Conservation (phyloP, 2,888 invertebrate genomes). For the Perizoma flavofasciatum region DNA sequence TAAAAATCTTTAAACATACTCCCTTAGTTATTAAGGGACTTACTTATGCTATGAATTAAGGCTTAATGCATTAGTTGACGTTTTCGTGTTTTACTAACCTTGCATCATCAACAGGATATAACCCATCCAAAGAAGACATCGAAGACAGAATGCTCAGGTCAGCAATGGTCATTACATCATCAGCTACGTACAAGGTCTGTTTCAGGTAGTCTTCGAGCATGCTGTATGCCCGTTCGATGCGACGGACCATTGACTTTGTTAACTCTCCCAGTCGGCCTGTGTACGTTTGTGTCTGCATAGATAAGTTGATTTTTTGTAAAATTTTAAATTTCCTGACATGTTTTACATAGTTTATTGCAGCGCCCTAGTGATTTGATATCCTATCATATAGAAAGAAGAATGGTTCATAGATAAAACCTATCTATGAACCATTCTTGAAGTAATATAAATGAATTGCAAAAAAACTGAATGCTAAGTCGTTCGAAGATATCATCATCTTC, state of each 20-base stretch:
- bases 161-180: constrained; percentile 62
- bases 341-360: too few relatives aligned
- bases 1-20: too few relatives aligned
- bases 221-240: constrained; percentile 59
- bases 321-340: too few relatives aligned
- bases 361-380: too few relatives aligned
- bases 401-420: too few relatives aligned
- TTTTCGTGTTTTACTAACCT: constrained; percentile 44
- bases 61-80: not conserved
- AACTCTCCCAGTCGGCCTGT: constrained; percentile 59
- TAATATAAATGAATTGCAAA: too few relatives aligned
- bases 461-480: too few relatives aligned
- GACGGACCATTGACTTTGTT: constrained; percentile 53
- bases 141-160: constrained; percentile 66
- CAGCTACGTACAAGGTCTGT: constrained; percentile 59
- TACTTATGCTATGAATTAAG: not conserved
- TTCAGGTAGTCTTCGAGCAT: constrained; percentile 66
- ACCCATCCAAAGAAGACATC: constrained; percentile 57
- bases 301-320: not conserved
- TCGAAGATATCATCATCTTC: too few relatives aligned
- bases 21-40: too few relatives aligned
- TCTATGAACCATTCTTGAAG: too few relatives aligned
- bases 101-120: constrained; percentile 59
- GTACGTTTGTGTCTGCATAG: constrained; percentile 64
- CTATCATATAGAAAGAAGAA: too few relatives aligned